Base-by-base conservation (phyloP, 2,113 vertebrate species). In the Paraplagusia blochii region DNA sequence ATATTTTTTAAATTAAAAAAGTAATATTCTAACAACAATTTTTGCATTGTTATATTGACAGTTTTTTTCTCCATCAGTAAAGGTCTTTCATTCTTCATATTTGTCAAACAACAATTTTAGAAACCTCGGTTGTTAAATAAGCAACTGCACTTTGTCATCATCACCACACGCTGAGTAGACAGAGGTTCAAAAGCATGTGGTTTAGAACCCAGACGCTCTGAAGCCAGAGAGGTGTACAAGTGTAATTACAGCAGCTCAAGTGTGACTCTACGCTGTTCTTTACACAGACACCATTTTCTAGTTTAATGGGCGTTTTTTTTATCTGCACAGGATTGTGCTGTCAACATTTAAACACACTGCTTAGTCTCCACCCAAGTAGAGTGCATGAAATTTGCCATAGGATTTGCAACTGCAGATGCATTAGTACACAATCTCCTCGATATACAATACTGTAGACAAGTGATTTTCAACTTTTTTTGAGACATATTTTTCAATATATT, bases 161-260 rank as follows among this genome's bases (percentile, higher is more conserved):
- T 22, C 45, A 22, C 52, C 76, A 55, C 71, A 69, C 34, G 46
- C 66, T 42, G 55, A 1, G 59, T 0, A 19, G 51, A n/a, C 63
- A 67, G 56, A 72, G 54, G 33, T 15, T 3, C 2, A 42, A 18
- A 54, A 60, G 34, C 45, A 53, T 66, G 77, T 63, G 68, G 77
- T 64, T 62, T 34, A 46, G 33, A 17, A 17, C 10, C 29, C 54
- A 56, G 55, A 57, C 43, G 8, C 22, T 49, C 49, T 44, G 39
- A 13, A 45, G 53, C 13, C 19, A 9, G 40, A 2, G 17, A 44
- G 34, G 58, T 59, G 58, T 67, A 67, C 16, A 43, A 45, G 56
- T 61, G 53, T 72, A 69, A 72, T 80, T 72, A 78, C 61, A 61
- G 45, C 0, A 3, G 40, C 62, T 66, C 29, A 45, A 12, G 18